phyloP scores from a whole-genome alignment of 2,797 vertebrate species.

The Limosa lapponica region DNA sequence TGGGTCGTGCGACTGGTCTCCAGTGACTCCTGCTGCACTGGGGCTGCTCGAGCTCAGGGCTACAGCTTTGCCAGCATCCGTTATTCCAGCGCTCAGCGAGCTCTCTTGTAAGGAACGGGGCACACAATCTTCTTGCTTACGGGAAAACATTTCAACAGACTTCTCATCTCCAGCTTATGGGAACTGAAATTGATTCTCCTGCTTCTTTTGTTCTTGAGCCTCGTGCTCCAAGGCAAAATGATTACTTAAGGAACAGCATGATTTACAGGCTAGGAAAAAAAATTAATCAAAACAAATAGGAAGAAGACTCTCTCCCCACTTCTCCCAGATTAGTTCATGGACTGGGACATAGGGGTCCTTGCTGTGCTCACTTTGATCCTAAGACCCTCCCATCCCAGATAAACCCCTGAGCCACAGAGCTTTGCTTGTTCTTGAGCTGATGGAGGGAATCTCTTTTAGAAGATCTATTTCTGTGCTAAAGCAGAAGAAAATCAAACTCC shows the following conservation, averaged over 20 bases:
- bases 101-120: neutral
- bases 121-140: neutral
- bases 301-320: neutral
- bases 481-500: neutral
- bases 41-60: neutral
- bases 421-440: neutral
- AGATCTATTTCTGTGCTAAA: neutral
- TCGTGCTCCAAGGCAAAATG: neutral
- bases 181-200: neutral
- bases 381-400: neutral
- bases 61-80: neutral
- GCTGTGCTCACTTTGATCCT: neutral
- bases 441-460: neutral
- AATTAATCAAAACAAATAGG: neutral
- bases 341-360: neutral
- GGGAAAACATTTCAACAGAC: neutral
- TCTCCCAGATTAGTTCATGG: neutral
- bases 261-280: neutral
- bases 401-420: neutral
- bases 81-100: neutral
- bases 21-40: rapidly evolving
- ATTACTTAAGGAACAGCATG: neutral
- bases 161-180: neutral
- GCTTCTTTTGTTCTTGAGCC: neutral
- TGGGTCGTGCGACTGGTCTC: rapidly evolving